Base-by-base conservation (phyloP, 2,888 invertebrate species). In the Drosophila mimetica region DNA sequence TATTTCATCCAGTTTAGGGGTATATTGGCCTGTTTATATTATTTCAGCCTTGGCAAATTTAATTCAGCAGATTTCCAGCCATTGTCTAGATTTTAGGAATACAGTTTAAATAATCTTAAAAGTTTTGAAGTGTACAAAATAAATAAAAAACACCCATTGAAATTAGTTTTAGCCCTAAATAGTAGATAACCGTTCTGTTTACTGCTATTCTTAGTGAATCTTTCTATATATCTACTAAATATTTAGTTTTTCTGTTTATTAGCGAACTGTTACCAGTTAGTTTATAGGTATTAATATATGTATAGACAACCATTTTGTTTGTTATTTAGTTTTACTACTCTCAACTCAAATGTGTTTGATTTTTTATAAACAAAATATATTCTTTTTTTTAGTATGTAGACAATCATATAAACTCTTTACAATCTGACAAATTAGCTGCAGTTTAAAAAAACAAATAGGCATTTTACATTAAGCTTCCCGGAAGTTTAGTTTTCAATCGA, bases 221-320 rank as follows among this genome's bases (percentile, higher is more conserved):
- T 42, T 34, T 30, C 9, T 7, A 9, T 11, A 25, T 9, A 14
- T 11, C 30, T 30, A 30, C 16, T 25, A 28, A 28, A 44, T 53
- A 25, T 41, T 16, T 5, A 16, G n/a, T 20, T 42, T 20, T 57
- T 36, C 22, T 52, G 11, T 60, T 16, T 50, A 25, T 25, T 79
- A 83, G 80, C 57, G 70, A 79, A 82, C 79, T 65, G 57, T 67
- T 64, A 83, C 79, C 83, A 67, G 75, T 50, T 44, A 44, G 44
- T 46, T 14, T 37, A 30, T 22, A 18, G n/a, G n/a, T 36, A 50
- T 55, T 50, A 72, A 59, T 67, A 65, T 51, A 64, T n/a, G n/a
- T 79, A 76, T 18, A 60, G 65, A 82, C 83, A 79, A 79, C 79
- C 79, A 54, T 73, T 65, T 13, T 64, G 20, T 63, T 69, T 48